These are phyloP conservation scores for Psilopogon haemacephalus DNA, from an alignment of 2,113 vertebrate species.

Conservation along the genomic window DNA sequence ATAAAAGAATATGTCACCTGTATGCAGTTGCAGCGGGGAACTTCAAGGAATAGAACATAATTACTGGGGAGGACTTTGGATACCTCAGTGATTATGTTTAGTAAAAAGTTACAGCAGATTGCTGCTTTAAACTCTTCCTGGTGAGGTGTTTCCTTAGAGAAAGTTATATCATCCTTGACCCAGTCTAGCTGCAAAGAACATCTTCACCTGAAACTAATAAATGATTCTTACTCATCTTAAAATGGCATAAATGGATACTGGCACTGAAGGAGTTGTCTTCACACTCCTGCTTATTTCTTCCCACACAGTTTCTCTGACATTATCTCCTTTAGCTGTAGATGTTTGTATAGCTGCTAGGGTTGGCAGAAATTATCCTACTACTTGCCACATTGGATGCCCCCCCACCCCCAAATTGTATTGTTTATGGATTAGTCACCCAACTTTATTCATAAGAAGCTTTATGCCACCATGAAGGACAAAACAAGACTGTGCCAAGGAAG, in stretches of 20 bases:
- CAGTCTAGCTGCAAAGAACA: background rate
- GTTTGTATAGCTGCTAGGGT: background rate
- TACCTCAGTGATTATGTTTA: background rate
- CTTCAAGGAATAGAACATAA: background rate
- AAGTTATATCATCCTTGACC: background rate
- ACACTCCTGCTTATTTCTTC: background rate
- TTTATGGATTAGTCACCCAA: background rate
- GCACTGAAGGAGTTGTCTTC: background rate
- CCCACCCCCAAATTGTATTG: too few relatives aligned
- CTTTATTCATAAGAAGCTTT: accelerated
- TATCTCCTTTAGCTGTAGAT: background rate
- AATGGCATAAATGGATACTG: background rate
- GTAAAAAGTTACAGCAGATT: background rate
- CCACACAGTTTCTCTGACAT: background rate
- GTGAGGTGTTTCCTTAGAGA: background rate
- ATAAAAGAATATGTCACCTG: background rate
- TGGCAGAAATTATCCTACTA: background rate
- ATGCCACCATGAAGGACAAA: background rate
- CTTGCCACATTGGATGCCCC: background rate
- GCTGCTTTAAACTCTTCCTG: background rate
- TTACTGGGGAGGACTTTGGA: background rate
- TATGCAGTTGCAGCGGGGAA: background rate
- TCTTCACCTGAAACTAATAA: background rate
- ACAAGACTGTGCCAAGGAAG: background rate
- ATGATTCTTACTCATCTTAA: background rate